Conservation (phyloP, 2,888 invertebrate genomes). For the Craniophora ligustri region DNA sequence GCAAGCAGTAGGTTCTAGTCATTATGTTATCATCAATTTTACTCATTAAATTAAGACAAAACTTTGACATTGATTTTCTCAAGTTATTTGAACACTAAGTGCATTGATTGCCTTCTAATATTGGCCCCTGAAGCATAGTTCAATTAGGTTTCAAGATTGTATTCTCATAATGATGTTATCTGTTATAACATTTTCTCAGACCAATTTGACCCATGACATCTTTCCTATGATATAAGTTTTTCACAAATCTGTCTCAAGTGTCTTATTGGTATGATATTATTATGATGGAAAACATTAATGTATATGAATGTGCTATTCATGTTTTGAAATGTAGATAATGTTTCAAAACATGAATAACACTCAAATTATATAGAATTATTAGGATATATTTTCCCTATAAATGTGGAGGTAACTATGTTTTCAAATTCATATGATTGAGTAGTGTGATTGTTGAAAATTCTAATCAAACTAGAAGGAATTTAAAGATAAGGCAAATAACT, state of each 20-base stretch:
- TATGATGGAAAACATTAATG: too few species aligned
- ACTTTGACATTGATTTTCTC: slow-evolving; percentile 53
- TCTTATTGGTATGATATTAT: slow-evolving; percentile 1
- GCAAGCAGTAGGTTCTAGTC: slow-evolving; percentile 77
- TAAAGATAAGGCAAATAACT: slow-evolving; percentile 20
- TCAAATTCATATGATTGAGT: neutral
- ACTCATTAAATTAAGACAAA: slow-evolving; percentile 15
- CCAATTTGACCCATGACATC: slow-evolving; percentile 5
- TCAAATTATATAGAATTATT: too few species aligned
- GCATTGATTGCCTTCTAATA: slow-evolving; percentile 10
- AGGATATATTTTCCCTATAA: too few species aligned
- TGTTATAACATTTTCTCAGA: slow-evolving; percentile 8
- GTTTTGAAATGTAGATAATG: too few species aligned
- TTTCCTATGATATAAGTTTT: slow-evolving; percentile 28
- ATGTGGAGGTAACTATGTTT: too few species aligned
- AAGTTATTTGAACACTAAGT: slow-evolving; percentile 20
- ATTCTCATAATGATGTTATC: slow-evolving; percentile 4
- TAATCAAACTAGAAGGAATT: neutral
- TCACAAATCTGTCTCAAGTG: slow-evolving; percentile 1
- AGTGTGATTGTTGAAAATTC: neutral
- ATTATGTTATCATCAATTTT: slow-evolving; percentile 24
- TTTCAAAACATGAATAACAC: too few species aligned
- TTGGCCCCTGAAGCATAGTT: neutral
- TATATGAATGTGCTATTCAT: too few species aligned
- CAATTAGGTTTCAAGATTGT: slow-evolving; percentile 2